These are phyloP conservation scores for Tokudaia tokunoshimensis DNA, from an alignment of 2,797 vertebrate species.

Conservation along the genomic window DNA sequence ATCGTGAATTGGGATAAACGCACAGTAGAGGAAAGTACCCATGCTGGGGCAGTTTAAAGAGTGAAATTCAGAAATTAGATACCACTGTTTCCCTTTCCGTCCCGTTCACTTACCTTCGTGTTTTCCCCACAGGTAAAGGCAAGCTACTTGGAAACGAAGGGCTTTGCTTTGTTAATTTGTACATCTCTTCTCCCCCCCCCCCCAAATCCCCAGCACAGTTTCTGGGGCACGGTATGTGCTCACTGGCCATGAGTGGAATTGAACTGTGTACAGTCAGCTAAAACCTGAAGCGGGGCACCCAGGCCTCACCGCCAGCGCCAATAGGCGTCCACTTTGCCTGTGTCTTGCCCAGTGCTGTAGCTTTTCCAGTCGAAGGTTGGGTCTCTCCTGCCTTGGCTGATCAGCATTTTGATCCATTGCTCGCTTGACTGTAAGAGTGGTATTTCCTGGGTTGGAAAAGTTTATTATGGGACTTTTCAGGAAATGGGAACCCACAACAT, in stretches of 20 bases:
- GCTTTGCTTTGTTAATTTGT: slow-evolving; percentile 62
- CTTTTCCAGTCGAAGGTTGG: slow-evolving; percentile 72
- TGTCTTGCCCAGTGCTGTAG: slow-evolving; percentile 78
- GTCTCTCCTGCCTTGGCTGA: slow-evolving; percentile 16
- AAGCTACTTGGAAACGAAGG: slow-evolving; percentile 53
- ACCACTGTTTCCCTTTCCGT: slow-evolving; percentile 56
- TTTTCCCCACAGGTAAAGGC: slow-evolving; percentile 20
- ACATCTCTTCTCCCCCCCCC: slow-evolving; percentile 1
- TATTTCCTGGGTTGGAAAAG: slow-evolving; percentile 65
- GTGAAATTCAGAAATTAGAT: background rate
- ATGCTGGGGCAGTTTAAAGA: slow-evolving; percentile 15
- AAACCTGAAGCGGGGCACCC: slow-evolving; percentile 14
- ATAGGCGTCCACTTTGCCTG: slow-evolving; percentile 63
- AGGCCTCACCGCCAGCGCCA: slow-evolving; percentile 81
- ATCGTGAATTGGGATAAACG: slow-evolving; percentile 22
- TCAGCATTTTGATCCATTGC: slow-evolving; percentile 68
- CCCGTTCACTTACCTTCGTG: slow-evolving; percentile 47
- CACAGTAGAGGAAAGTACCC: background rate
- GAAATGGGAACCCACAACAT: background rate
- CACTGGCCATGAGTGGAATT: slow-evolving; percentile 22
- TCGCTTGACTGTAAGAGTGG: background rate
- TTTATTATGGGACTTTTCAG: slow-evolving; percentile 13
- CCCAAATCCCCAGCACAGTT: slow-evolving; percentile 30
- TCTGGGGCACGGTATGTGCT: background rate
- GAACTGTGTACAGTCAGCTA: slow-evolving; percentile 20